Evolutionary conservation across 2,797 vertebrate species (phyloP).

Genomic region (Caiman crocodilus): DNA sequence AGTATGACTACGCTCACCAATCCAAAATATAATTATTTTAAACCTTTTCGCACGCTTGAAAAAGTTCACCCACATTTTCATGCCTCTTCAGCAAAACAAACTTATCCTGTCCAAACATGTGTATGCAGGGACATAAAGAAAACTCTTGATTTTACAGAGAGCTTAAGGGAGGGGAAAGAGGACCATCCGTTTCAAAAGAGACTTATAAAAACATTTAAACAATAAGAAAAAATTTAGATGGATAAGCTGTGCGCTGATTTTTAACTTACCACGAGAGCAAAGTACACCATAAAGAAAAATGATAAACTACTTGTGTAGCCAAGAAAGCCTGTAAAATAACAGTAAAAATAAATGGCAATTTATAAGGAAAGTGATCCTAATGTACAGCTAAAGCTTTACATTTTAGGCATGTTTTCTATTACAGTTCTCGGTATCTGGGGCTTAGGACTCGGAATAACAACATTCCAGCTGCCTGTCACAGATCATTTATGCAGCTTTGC

Average conservation of each 20-base stretch:
- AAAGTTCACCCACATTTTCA: conserved; percentile 18
- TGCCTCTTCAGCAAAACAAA: conserved; percentile 42
- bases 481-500: conserved; percentile 84
- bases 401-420: conserved; percentile 84
- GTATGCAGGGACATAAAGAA: background rate
- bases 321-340: conserved; percentile 93
- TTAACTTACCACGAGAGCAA: conserved; percentile 93
- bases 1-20: conserved; percentile 49
- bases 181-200: conserved; percentile 54
- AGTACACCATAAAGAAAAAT: conserved; percentile 95
- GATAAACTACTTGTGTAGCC: conserved; percentile 96
- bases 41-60: conserved; percentile 58
- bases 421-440: conserved; percentile 82
- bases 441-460: conserved; percentile 83
- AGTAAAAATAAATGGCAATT: conserved; percentile 88
- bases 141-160: conserved; percentile 29
- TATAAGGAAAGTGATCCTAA: conserved; percentile 86
- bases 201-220: conserved; percentile 69
- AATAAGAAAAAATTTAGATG: conserved; percentile 58
- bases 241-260: conserved; percentile 68
- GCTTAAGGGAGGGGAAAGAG: background rate
- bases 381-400: conserved; percentile 80
- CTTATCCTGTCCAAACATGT: background rate
- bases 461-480: conserved; percentile 86
- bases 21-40: conserved; percentile 65